Conservation (phyloP, 1,140 invertebrate species). For the Drosophila pallidifrons region DNA sequence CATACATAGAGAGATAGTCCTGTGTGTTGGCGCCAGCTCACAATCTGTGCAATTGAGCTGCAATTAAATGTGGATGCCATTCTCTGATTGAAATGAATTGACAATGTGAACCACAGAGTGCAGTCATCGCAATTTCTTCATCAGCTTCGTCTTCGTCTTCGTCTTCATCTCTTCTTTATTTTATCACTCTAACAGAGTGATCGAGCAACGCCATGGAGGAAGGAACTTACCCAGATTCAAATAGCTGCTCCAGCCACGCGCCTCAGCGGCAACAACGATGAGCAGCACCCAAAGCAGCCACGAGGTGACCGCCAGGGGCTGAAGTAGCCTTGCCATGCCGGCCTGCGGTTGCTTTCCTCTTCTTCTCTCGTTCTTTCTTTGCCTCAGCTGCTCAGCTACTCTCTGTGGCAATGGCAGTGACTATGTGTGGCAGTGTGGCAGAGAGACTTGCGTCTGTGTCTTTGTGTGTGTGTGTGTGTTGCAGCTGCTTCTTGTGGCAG, state of each 20-base stretch:
- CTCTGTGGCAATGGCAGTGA: not conserved
- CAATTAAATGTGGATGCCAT: slow-evolving; percentile 73
- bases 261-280: slow-evolving; percentile 23
- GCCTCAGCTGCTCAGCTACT: no score
- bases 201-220: not conserved
- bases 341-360: slow-evolving; percentile 12
- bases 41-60: slow-evolving; percentile 75
- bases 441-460: no score
- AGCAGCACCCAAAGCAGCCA: slow-evolving; percentile 70
- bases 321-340: slow-evolving; percentile 60
- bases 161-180: not conserved
- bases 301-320: slow-evolving; percentile 54
- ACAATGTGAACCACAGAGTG: slow-evolving; percentile 24
- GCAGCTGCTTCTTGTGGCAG: slow-evolving; percentile 10
- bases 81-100: slow-evolving; percentile 78
- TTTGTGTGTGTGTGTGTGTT: not conserved
- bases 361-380: not conserved
- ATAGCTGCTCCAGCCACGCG: slow-evolving; percentile 46
- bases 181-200: no score
- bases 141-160: not conserved
- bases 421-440: not conserved
- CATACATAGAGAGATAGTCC: not conserved
- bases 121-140: not conserved
- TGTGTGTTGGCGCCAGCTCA: not conserved
- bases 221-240: slow-evolving; percentile 53